Evolutionary conservation across 2,113 vertebrate genomes (phyloP).

Genomic region (Myanophis thanlyinensis): DNA sequence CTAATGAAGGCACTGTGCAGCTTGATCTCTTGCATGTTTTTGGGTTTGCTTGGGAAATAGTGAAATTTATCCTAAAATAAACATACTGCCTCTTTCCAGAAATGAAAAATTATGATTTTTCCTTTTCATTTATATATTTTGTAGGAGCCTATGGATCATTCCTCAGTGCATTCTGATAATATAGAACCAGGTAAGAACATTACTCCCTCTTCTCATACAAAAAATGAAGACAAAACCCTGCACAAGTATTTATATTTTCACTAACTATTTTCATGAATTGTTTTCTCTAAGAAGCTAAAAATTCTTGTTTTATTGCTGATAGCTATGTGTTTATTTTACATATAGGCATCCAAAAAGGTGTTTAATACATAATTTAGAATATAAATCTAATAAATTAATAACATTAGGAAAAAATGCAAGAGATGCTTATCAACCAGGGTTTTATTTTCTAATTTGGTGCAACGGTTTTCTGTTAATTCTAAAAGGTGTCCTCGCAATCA

Average conservation of each 20-base stretch:
- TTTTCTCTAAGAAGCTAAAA: neutral
- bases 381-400: neutral
- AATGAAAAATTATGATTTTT: conserved; percentile 18
- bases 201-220: neutral
- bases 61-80: neutral
- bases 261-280: neutral
- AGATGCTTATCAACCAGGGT: neutral
- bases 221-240: neutral
- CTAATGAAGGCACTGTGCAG: neutral
- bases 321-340: neutral
- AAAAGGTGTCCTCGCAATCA: neutral
- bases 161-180: conserved; percentile 78
- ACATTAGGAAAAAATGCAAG: neutral
- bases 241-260: neutral
- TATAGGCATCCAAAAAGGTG: neutral
- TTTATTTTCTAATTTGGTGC: neutral
- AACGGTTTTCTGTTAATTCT: neutral
- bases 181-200: conserved; percentile 79
- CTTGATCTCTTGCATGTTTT: neutral
- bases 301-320: neutral
- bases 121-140: conserved; percentile 33
- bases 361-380: neutral
- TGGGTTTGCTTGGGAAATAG: neutral
- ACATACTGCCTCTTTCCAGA: neutral
- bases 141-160: conserved; percentile 84